Percentiles rank a stretch among this genome's conserved stretches.
phyloP scores from a whole-genome alignment of 2,888 invertebrate genomes.

The Nymphalis urticae region DNA sequence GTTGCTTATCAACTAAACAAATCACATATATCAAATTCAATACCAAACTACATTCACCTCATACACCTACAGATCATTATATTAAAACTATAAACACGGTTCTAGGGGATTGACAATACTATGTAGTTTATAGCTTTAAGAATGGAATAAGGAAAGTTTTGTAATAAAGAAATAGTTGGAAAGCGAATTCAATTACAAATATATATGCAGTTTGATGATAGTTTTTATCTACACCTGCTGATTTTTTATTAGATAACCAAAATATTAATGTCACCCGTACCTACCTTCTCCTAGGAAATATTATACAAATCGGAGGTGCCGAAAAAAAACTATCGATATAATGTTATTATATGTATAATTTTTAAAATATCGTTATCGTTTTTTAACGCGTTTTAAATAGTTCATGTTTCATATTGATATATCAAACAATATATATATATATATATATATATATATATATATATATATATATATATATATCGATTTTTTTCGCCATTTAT shows the following conservation, averaged over 20 bases:
- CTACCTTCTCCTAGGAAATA: neutral
- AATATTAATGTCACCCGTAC: neutral
- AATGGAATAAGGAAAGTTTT: neutral
- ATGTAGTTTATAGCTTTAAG: neutral
- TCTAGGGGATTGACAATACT: neutral
- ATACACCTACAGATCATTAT: neutral
- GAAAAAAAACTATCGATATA: no score
- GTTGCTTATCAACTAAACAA: no score
- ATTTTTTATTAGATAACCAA: neutral
- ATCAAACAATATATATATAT: no score
- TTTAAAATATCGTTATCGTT: no score
- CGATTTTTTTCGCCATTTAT: neutral
- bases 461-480: no score
- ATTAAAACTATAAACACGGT: constrained; percentile 10
- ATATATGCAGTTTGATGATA: neutral
- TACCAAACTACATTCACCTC: no score
- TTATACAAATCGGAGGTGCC: no score
- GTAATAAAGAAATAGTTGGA: neutral
- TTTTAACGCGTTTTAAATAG: no score
- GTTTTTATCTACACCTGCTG: neutral
- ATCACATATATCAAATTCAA: no score
- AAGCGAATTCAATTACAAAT: neutral
- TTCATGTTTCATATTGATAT: no score
- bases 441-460: no score
- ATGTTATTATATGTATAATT: no score